Base-by-base conservation (phyloP, 2,888 invertebrate genomes). In the Orchesellides sinensis region DNA sequence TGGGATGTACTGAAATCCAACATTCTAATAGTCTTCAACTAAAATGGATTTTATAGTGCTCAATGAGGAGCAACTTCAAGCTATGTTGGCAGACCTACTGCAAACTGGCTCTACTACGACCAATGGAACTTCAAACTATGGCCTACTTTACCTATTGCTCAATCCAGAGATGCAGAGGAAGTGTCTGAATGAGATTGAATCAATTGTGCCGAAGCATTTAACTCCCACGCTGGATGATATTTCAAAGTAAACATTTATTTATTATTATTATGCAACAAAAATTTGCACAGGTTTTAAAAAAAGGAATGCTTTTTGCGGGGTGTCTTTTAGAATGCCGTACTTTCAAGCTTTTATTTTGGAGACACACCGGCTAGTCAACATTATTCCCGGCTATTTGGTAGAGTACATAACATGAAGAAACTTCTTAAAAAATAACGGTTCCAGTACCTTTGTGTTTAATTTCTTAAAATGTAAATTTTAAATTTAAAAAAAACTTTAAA, bases 321-420 rank as follows among this genome's bases (percentile, higher is more conserved):
- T n/a, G n/a, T n/a, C n/a, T n/a, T n/a, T 12, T 12, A 35, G 40
- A 19, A 83, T 83, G 83, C 78, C 70, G 14, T 83, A 47, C 32
- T 66, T 78, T 35, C 78, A 83, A 66, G 83, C 83, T 4, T 72
- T 78, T 23, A 49, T 83, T 3, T 47, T 77, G 25, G 83, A 83
- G 59, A 83, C 73, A 5, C 83, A 83, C 40, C 49, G 83, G 49
- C 29, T 49, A 1, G 78, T 25, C 14, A 69, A 68, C 61, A 45
- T 78, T 12, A n/a, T n/a, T n/a, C n/a, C n/a, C n/a, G n/a, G n/a
- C n/a, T n/a, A n/a, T n/a, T n/a, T n/a, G n/a, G n/a, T n/a, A n/a
- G n/a, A n/a, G n/a, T n/a, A n/a, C n/a, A n/a, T n/a, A n/a, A n/a
- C n/a, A n/a, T n/a, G n/a, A n/a, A n/a, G n/a, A n/a, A n/a, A n/a